Evolutionary conservation across 2,797 vertebrate species (phyloP).

Genomic region (Halcyon chelicuti): DNA sequence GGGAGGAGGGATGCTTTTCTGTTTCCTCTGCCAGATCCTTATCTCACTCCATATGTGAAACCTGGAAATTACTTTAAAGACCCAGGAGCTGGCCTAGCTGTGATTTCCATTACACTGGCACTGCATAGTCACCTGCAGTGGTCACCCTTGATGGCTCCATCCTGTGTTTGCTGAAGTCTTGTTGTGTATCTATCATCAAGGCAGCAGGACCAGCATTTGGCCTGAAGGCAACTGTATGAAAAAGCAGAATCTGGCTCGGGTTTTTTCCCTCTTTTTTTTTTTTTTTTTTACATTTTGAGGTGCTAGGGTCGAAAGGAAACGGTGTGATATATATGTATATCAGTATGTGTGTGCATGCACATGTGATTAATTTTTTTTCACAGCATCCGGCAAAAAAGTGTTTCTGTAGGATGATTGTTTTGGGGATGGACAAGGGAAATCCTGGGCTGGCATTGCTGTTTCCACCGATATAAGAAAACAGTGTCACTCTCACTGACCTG

Average conservation of each 20-base stretch:
- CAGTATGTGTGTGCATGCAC: fast-evolving
- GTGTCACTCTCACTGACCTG: background rate
- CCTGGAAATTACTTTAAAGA: slow-evolving; percentile 20
- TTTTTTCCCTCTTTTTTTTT: background rate
- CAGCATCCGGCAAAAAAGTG: background rate
- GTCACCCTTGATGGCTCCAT: background rate
- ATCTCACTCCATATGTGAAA: slow-evolving; percentile 24
- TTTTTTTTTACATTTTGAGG: background rate
- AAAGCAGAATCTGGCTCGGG: background rate
- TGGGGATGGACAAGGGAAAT: background rate
- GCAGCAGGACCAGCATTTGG: background rate
- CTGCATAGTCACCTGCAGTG: background rate
- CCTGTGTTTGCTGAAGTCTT: background rate
- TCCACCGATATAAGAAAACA: background rate
- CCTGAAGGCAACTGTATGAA: background rate
- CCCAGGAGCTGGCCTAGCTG: background rate
- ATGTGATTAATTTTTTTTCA: background rate
- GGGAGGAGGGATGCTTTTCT: slow-evolving; percentile 36
- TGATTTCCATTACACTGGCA: background rate
- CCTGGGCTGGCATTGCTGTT: background rate
- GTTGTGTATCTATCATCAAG: background rate
- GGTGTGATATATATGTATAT: background rate
- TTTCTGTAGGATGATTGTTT: background rate
- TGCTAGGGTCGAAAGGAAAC: background rate
- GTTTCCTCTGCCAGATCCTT: slow-evolving; percentile 10